Evolutionary conservation across 2,113 vertebrate species (phyloP).

Genomic region (Laticauda laticaudata): DNA sequence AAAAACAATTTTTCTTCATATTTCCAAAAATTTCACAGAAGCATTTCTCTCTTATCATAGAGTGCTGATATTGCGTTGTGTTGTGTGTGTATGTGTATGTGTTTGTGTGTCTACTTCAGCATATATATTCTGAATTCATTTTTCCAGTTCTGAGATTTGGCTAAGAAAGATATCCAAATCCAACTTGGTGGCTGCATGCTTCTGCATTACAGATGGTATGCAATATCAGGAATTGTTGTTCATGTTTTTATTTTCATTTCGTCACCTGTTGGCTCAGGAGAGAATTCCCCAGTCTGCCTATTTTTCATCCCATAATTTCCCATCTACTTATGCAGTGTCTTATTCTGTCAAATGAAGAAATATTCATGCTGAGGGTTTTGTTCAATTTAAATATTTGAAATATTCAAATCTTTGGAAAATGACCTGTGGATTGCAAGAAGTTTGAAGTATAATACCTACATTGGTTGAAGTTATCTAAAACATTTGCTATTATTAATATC

Average conservation of each 20-base stretch:
- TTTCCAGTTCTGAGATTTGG: neutral
- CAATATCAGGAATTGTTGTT: neutral
- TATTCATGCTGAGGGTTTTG: neutral
- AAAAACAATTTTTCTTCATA: neutral
- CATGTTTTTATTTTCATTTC: neutral
- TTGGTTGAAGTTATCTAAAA: neutral
- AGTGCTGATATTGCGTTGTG: neutral
- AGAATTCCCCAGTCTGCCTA: neutral
- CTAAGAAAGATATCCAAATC: neutral
- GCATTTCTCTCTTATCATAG: neutral
- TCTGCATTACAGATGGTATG: neutral
- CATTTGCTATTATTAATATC: conserved; percentile 4
- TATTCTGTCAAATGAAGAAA: neutral
- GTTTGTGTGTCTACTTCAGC: neutral
- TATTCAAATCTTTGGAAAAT: neutral
- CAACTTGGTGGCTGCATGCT: neutral
- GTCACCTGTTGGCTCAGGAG: neutral
- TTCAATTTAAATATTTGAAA: neutral
- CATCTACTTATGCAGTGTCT: neutral
- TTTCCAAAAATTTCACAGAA: conserved; percentile 13
- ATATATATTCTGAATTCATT: neutral
- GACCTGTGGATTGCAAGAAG: neutral
- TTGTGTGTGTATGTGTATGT: too few species aligned
- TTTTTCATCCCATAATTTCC: neutral
- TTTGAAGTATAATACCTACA: neutral